A percentile compares a stretch with the other conserved stretches of the same genome.
Conservation (phyloP, 2,113 vertebrate genomes). For the Lipotes vexillifer region DNA sequence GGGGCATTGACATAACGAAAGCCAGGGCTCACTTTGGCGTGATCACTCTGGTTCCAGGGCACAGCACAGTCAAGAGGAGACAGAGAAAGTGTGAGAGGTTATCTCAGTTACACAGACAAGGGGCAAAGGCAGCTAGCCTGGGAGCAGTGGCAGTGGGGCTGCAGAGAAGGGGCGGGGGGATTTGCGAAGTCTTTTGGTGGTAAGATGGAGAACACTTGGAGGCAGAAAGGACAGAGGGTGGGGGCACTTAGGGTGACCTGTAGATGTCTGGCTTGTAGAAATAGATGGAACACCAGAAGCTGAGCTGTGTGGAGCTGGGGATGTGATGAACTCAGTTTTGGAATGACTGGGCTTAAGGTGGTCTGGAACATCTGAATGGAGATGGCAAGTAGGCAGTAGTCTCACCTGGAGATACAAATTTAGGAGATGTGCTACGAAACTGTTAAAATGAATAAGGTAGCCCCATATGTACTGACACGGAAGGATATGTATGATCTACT, state of each 20-base stretch:
- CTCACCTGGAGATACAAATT: background rate
- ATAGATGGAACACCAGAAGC: background rate
- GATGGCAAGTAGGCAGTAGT: background rate
- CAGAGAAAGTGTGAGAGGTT: background rate
- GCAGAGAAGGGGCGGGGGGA: background rate
- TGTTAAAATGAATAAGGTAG: background rate
- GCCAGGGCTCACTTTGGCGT: rapidly evolving
- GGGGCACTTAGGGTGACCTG: background rate
- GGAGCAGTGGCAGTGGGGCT: no score
- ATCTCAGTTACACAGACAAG: background rate
- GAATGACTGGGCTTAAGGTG: background rate
- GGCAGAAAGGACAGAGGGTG: background rate
- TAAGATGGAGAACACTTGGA: background rate
- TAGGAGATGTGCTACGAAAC: background rate
- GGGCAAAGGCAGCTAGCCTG: background rate
- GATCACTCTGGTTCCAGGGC: background rate
- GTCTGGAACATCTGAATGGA: background rate
- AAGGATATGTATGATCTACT: background rate
- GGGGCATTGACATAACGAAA: background rate
- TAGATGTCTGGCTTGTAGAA: background rate
- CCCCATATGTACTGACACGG: no score
- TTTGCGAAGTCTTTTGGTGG: background rate
- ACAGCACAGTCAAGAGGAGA: background rate
- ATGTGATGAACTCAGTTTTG: background rate
- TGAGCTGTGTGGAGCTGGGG: background rate